A percentile compares a stretch with the other conserved stretches of the same genome.
Conservation (phyloP, 2,113 vertebrate species). For the Spilogale gracilis region DNA sequence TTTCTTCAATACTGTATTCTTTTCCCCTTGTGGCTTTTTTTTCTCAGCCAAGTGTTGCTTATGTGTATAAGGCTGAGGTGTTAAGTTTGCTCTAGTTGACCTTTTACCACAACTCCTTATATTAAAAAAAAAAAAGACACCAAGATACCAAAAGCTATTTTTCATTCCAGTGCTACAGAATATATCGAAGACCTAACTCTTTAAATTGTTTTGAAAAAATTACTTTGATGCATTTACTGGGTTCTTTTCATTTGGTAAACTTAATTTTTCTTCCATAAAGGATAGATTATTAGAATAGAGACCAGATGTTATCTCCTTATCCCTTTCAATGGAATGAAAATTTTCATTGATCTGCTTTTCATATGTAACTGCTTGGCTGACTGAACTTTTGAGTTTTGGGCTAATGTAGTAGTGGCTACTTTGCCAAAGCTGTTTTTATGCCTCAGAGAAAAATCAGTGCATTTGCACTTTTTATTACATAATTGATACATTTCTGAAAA, state of each 20-base stretch:
- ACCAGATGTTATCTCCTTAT: background rate
- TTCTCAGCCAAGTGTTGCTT: slow-evolving; percentile 90
- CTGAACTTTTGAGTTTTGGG: background rate
- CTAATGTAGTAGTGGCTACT: background rate
- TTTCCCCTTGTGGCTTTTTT: slow-evolving; percentile 91
- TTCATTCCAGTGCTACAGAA: slow-evolving; percentile 71
- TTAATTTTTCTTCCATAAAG: slow-evolving; percentile 56
- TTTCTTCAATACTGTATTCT: slow-evolving; percentile 88
- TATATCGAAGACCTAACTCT: slow-evolving; percentile 58
- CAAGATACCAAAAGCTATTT: slow-evolving; percentile 63
- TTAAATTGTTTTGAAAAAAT: slow-evolving; percentile 42
- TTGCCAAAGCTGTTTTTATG: slow-evolving; percentile 45
- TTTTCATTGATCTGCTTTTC: slow-evolving; percentile 23
- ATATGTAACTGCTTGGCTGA: background rate
- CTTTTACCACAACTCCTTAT: slow-evolving; percentile 88
- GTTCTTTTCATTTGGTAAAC: slow-evolving; percentile 29
- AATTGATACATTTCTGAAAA: background rate
- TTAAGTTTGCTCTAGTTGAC: slow-evolving; percentile 90
- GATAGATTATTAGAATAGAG: slow-evolving; percentile 4
- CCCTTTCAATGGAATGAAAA: slow-evolving; percentile 46
- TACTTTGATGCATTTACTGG: slow-evolving; percentile 21
- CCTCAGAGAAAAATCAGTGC: background rate
- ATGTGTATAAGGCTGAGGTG: slow-evolving; percentile 90
- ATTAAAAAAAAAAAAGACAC: slow-evolving; percentile 61
- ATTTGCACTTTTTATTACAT: background rate